Percentiles rank a stretch among this genome's conserved stretches.
phyloP scores from a whole-genome alignment of 2,888 invertebrate species.

The Rotaria magnacalcarata region DNA sequence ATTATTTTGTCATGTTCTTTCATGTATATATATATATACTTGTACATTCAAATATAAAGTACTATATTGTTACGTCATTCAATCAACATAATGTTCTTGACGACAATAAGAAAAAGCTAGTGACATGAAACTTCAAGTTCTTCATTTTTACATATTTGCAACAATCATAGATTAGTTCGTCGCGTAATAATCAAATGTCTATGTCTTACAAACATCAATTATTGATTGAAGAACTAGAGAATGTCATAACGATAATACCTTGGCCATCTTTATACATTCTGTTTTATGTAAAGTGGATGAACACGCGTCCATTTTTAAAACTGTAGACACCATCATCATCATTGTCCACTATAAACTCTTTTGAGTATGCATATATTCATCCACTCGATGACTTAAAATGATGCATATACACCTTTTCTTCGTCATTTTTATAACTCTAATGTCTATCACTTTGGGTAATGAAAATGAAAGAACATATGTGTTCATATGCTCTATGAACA shows the following conservation, averaged over 20 bases:
- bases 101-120: not conserved
- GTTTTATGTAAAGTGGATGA: slow-evolving; percentile 8
- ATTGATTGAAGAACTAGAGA: slow-evolving; percentile 1
- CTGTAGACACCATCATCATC: slow-evolving; percentile 8
- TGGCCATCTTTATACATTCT: not conserved
- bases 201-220: slow-evolving; percentile 7
- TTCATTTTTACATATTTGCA: too few relatives aligned
- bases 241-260: slow-evolving; percentile 14
- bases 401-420: not conserved
- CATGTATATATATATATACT: not conserved
- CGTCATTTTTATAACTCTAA: not conserved
- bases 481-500: not conserved
- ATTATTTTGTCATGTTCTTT: slow-evolving; percentile 22
- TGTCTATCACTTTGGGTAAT: slow-evolving; percentile 8
- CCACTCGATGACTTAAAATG: not conserved
- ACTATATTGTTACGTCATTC: not conserved
- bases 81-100: slow-evolving; percentile 16
- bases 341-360: not conserved
- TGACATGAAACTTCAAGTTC: too few relatives aligned
- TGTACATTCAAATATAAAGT: not conserved
- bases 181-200: not conserved
- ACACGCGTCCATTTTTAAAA: not conserved
- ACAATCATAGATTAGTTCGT: too few relatives aligned
- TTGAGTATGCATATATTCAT: not conserved
- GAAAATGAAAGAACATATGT: not conserved